Evolutionary conservation across 2,797 vertebrate species (phyloP), one percentile per base, ranked within the genome.

Genomic region (Pampus argenteus): DNA sequence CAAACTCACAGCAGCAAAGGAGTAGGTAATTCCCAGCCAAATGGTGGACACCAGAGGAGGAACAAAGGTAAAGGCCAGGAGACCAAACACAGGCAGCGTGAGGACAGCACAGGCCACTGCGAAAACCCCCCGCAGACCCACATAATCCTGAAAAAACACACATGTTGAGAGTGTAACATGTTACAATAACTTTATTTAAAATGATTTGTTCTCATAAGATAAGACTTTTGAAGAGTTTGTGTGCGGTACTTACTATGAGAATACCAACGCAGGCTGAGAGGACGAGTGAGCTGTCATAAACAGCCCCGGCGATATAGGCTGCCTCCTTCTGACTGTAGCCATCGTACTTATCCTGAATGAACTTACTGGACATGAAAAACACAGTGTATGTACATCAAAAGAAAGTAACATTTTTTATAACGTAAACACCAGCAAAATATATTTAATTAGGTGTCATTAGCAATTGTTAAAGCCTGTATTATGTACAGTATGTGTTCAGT

Each of bases 271-370:
- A 87, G 66, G 95, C 91, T 0, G 94, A 95, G 18, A 97, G 95
- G 49, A 95, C 82, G 11, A 96, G 87, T 6, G 93, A 96, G 62
- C 94, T 93, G 91, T 96, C 92, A 0, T 95, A 95, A 18, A 95
- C 94, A 0, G 95, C 95, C 5, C 95, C 96, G 0, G 92, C 95
- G 2, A 96, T 85, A 4, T 95, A 95, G 9, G 95, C 65, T 0
- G 94, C 94, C 68, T 94, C 91, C 85, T 95, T 94, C 89, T 95
- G 96, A 66, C 88, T 94, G 87, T 96, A 96, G 56, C 86, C 92
- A 0, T 47, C 60, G 76, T 96, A 96, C 75, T 97, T 96, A 83
- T 96, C 94, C 88, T 96, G 94, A 65, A 96, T 96, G 74, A 97
- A 97, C 71, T 96, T 96, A 89, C 95, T 97, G 86, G 3, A 74